Evolutionary conservation across 2,113 vertebrate genomes (phyloP).

Genomic region (Cathartes aura): DNA sequence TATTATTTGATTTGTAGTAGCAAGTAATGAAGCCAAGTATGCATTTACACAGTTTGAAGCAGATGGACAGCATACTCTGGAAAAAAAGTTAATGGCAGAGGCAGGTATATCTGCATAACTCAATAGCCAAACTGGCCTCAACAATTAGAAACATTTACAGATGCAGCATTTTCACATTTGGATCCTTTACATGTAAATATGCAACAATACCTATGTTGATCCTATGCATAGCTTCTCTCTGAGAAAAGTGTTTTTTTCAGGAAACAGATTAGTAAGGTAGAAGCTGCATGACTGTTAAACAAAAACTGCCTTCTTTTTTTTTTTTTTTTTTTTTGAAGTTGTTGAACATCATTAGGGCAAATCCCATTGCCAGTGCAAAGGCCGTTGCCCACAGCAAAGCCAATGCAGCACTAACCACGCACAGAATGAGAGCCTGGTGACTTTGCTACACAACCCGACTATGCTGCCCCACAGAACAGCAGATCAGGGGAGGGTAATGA

Average conservation of each 20-base stretch:
- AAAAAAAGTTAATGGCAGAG: constrained; percentile 10
- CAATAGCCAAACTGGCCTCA: neutral
- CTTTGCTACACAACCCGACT: neutral
- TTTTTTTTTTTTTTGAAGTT: neutral
- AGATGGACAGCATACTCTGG: neutral
- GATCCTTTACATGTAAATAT: neutral
- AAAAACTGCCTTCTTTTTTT: neutral
- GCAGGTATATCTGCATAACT: neutral
- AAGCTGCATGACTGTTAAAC: neutral
- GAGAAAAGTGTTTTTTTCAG: neutral
- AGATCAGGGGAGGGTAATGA: neutral
- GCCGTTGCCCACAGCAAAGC: neutral
- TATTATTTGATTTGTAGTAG: constrained; percentile 16
- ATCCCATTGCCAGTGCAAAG: neutral
- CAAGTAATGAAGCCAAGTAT: neutral
- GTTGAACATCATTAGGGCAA: neutral
- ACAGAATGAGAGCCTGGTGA: neutral
- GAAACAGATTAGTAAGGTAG: neutral
- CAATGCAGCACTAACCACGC: neutral
- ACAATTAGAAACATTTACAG: neutral
- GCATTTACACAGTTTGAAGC: neutral
- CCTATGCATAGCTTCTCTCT: neutral
- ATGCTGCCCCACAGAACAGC: neutral
- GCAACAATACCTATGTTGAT: neutral
- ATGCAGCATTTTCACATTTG: neutral